These are phyloP conservation scores for Drosophila trichaetosa DNA, from an alignment of 2,888 invertebrate species.

Conservation along the genomic window DNA sequence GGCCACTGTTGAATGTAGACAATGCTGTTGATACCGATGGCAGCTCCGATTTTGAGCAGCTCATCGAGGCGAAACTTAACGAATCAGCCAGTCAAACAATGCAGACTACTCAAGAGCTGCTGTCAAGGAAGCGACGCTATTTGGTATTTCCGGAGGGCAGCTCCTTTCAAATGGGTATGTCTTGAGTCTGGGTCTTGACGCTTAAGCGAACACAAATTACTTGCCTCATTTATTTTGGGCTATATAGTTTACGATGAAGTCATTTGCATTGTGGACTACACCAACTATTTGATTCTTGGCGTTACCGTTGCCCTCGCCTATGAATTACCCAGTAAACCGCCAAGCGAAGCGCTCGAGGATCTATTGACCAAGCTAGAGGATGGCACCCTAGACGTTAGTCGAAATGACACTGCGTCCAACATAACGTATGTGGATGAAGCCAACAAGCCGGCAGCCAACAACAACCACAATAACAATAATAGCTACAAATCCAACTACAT, in stretches of 20 bases:
- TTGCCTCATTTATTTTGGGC: conserved; percentile 32
- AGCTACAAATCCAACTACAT: conserved; percentile 62
- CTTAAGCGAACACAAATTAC: conserved; percentile 29
- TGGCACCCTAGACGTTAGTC: conserved; percentile 78
- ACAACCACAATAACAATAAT: conserved; percentile 2
- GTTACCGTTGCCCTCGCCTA: conserved; percentile 91
- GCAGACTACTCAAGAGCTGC: conserved; percentile 63
- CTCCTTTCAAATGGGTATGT: conserved; percentile 84
- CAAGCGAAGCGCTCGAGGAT: conserved; percentile 82
- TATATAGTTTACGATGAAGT: conserved; percentile 83
- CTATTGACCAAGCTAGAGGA: conserved; percentile 77
- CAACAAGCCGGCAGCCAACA: neutral
- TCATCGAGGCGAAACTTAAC: conserved; percentile 64
- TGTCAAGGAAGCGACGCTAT: conserved; percentile 85
- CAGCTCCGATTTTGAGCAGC: conserved; percentile 54
- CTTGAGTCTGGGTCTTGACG: neutral
- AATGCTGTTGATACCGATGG: conserved; percentile 24
- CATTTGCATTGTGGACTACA: conserved; percentile 84
- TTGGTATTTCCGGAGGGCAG: conserved; percentile 86
- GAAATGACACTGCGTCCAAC: conserved; percentile 79
- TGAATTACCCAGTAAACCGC: conserved; percentile 89
- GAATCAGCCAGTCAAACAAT: conserved; percentile 39
- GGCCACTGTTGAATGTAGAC: conserved; percentile 18
- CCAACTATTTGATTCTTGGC: conserved; percentile 87
- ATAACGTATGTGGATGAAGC: conserved; percentile 73